Conservation (phyloP, 2,113 vertebrate genomes). For the Lota lota region DNA sequence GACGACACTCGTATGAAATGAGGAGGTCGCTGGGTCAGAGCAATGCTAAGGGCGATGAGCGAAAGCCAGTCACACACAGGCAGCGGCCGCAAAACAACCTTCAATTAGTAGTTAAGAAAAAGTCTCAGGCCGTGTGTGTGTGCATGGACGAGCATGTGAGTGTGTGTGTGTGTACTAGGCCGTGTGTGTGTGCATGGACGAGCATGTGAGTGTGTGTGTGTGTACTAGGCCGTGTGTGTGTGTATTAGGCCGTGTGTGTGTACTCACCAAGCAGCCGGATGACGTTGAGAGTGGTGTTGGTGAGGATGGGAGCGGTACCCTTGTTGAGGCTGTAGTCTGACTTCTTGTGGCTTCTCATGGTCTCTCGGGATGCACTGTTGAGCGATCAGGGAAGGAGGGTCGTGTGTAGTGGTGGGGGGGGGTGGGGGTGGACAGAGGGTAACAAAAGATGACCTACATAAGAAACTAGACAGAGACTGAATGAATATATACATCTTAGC, state of each 20-base stretch:
- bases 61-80: slow-evolving; percentile 43
- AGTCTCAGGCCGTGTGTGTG: slow-evolving; percentile 16
- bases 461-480: slow-evolving; percentile 12
- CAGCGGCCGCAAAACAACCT: slow-evolving; percentile 1
- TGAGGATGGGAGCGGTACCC: slow-evolving; percentile 91
- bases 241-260: neutral
- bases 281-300: slow-evolving; percentile 97
- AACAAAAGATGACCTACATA: slow-evolving; percentile 13
- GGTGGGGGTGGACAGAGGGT: neutral
- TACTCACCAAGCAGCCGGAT: slow-evolving; percentile 94
- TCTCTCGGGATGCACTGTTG: slow-evolving; percentile 87
- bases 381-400: slow-evolving; percentile 20
- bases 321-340: slow-evolving; percentile 95
- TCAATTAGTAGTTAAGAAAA: slow-evolving; percentile 52
- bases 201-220: too few relatives aligned
- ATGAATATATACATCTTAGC: slow-evolving; percentile 15
- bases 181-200: neutral
- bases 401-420: slow-evolving; percentile 14
- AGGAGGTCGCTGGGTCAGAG: slow-evolving; percentile 34
- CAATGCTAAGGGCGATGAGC: slow-evolving; percentile 45
- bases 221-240: neutral
- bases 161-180: too few relatives aligned
- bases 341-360: slow-evolving; percentile 86
- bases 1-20: slow-evolving; percentile 27
- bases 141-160: neutral